These are phyloP conservation scores for Artemisiospiza belli DNA, from an alignment of 2,113 vertebrate genomes.

Conservation along the genomic window DNA sequence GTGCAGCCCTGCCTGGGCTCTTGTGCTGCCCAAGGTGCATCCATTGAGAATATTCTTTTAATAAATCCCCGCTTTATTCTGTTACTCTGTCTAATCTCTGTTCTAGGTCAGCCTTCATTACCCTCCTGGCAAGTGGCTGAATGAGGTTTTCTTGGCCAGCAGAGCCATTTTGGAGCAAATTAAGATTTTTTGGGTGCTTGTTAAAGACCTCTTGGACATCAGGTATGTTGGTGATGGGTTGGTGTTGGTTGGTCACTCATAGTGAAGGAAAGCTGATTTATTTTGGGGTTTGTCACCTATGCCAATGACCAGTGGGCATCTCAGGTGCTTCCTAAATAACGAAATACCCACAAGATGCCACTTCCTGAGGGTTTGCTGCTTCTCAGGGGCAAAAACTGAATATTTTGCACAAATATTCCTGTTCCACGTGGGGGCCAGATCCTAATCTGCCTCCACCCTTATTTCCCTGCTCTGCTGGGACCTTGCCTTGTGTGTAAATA, in stretches of 20 bases:
- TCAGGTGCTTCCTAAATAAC: accelerated
- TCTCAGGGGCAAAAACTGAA: accelerated
- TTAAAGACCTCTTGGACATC: not conserved
- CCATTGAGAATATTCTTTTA: too few species aligned
- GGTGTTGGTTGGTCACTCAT: not conserved
- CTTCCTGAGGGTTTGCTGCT: not conserved
- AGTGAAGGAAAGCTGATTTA: not conserved
- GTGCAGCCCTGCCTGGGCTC: too few species aligned
- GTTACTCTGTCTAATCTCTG: not conserved
- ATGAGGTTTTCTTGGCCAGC: not conserved
- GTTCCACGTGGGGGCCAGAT: accelerated
- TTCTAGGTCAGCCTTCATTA: accelerated
- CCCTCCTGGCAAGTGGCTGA: accelerated
- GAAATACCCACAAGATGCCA: accelerated
- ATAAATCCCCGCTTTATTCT: not conserved
- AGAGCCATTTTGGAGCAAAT: not conserved
- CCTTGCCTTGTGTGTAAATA: not conserved
- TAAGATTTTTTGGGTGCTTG: not conserved
- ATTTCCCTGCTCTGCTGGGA: not conserved
- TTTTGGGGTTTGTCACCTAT: not conserved
- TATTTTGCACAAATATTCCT: not conserved
- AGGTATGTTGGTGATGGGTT: accelerated
- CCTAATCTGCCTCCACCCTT: not conserved
- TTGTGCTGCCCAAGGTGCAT: too few species aligned
- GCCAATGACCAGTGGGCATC: not conserved